Conservation (phyloP, 1,140 invertebrate species). For the Pygmarrhopalites habei region DNA sequence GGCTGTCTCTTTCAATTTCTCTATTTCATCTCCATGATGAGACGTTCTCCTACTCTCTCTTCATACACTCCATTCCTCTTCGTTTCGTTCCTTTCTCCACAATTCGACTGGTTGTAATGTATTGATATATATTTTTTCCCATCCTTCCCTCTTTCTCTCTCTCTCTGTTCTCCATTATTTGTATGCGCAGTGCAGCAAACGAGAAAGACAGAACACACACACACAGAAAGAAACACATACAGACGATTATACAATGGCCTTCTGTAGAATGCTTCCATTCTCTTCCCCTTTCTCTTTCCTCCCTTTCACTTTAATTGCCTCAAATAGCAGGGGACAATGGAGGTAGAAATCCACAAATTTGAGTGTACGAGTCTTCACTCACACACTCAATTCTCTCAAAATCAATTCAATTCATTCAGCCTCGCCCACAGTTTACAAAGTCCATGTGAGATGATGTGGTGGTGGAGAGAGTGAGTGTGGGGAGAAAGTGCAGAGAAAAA, state of each 20-base stretch:
- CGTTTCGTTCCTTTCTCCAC: no score
- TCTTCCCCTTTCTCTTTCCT: background rate
- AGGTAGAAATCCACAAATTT: conserved; percentile 21
- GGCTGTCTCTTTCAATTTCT: background rate
- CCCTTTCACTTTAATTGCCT: conserved; percentile 37
- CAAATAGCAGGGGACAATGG: conserved; percentile 27
- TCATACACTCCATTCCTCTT: no score
- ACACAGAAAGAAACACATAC: background rate
- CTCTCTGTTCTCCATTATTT: no score
- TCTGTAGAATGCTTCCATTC: no score
- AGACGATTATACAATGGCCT: background rate
- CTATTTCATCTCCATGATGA: no score
- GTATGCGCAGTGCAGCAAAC: background rate
- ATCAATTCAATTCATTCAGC: conserved; percentile 15
- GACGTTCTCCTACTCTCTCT: no score
- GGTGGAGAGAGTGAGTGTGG: no score
- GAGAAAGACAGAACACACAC: background rate
- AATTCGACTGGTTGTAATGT: no score
- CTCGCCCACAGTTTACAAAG: background rate
- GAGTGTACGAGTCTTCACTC: no score
- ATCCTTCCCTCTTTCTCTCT: no score
- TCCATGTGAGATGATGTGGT: background rate
- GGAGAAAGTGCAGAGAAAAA: no score
- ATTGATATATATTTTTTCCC: no score
- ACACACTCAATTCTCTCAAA: conserved; percentile 5